Base-by-base conservation (phyloP, 2,888 invertebrate species). In the Xiphydria camelus region DNA sequence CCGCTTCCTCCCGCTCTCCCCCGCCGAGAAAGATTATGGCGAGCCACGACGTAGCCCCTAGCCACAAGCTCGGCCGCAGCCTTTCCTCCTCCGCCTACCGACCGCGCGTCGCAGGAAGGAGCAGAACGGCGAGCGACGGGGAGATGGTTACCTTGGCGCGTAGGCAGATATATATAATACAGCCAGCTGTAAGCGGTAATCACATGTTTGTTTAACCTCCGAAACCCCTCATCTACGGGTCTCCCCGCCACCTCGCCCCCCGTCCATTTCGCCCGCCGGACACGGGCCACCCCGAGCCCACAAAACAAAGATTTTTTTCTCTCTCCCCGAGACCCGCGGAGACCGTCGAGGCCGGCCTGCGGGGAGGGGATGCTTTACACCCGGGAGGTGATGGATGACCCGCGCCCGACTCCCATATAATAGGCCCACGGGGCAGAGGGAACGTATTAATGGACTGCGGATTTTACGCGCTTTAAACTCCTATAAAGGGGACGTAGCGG, bases 141-240 rank as follows among this genome's bases (percentile, higher is more conserved):
- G 49, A 60, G 64, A 64, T 64, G 65, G 65, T 66, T 71, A 64
- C 64, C 68, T 68, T 62, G 68, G 66, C n/a, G n/a, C n/a, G n/a
- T 62, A 65, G 66, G 66, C 59, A 66, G 70, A 71, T 70, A n/a
- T n/a, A n/a, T n/a, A 72, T 70, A 72, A 73, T 67, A 70, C 66
- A 68, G 70, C 71, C 74, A 75, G 74, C 73, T 75, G 74, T 73
- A 72, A 73, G 68, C 66, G 68, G 72, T 75, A 75, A 75, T 75
- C 75, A 73, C 70, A 75, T 75, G 75, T 75, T 75, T 75, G 75
- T 75, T 74, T 75, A 74, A 75, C 73, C 73, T 73, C 70, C 67
- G 65, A 70, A 74, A 72, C 71, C 74, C 69, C 70, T 74, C 71
- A 73, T 73, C 71, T 70, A 62, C 59, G 61, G 62, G 15, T 34